phyloP scores from a whole-genome alignment of 2,113 vertebrate genomes.

The Thryonomys swinderianus region DNA sequence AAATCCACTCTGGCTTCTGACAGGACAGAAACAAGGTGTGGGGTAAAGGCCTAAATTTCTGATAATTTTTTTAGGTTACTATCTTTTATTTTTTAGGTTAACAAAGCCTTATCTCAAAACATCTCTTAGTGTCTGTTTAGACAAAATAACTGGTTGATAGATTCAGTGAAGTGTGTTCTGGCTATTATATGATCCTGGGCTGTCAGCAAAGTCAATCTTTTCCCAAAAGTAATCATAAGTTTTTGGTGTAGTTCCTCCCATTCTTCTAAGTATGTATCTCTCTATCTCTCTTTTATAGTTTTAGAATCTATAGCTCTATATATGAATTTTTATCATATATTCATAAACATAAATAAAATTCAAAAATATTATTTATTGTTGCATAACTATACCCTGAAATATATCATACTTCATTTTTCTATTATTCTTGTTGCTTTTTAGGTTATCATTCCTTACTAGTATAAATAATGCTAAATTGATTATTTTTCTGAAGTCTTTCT shows the following conservation, averaged over 20 bases:
- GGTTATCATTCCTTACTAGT: not conserved
- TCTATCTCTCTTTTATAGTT: not conserved
- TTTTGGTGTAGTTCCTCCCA: not conserved
- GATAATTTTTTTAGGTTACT: not conserved
- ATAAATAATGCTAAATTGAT: not conserved
- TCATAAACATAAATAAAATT: constrained; percentile 20
- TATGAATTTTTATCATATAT: constrained; percentile 33
- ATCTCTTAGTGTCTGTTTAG: not conserved
- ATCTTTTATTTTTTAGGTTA: not conserved
- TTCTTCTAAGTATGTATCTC: not conserved
- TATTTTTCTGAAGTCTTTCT: constrained; percentile 31
- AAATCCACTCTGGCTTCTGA: not conserved
- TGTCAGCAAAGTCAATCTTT: constrained; percentile 22
- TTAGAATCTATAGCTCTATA: not conserved
- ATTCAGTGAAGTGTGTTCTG: not conserved
- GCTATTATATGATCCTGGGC: not conserved
- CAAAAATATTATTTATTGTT: constrained; percentile 5
- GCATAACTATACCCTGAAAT: constrained; percentile 20
- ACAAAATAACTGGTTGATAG: not conserved
- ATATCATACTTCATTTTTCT: constrained; percentile 11
- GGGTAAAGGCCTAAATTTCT: not conserved
- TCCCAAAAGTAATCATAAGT: constrained; percentile 50
- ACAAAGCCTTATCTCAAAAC: constrained; percentile 9
- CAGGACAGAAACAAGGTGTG: not conserved
- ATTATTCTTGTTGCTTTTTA: constrained; percentile 29